Evolutionary conservation across 2,888 invertebrate genomes (phyloP), one percentile per base, ranked within the genome.

Genomic region (Gibbula magus): DNA sequence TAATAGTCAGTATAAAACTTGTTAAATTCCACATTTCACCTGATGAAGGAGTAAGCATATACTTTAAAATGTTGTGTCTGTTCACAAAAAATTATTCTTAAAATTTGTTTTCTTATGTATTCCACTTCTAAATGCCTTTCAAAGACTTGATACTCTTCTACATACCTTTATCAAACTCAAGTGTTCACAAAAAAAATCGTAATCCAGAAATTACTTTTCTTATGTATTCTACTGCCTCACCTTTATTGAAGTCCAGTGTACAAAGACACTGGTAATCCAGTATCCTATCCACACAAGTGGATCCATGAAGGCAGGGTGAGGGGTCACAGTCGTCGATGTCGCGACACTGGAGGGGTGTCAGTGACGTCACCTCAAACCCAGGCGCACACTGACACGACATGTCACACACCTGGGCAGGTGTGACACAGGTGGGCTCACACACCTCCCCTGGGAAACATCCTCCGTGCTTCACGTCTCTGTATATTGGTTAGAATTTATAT

Each of bases 271-370:
- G 70, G 22, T 74, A 75, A 51, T 74, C 74, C 35, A 75, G 66
- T 10, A 75, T 22, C 22, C 20, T 32, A 35, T 99, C 95, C 79
- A 96, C 96, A 92, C 99, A 98, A 39, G 96, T 96, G 39, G 98
- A 98, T 2, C 97, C 97, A 91, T 98, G 97, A 93, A 96, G 95
- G 89, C 98, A 98, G 0, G 98, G 98, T 5, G 84, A 83, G 0
- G 97, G 96, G 76, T 32, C 66, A 73, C 66, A 73, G 39, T 29
- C 51, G 70, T 53, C 32, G 16, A 70, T 61, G 73, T 56, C 29
- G 3, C 35, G 39, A 32, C 39, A 35, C 75, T 54, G 54, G 29
- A 54, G 45, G 13, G 35, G 54, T 54, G 53, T 39, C 20, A 22
- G 20, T 45, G 39, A n/a, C 52, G 52, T 78, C 84, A 86, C 86